These are phyloP conservation scores for Cairina moschata DNA, from an alignment of 2,113 vertebrate genomes.

Conservation along the genomic window DNA sequence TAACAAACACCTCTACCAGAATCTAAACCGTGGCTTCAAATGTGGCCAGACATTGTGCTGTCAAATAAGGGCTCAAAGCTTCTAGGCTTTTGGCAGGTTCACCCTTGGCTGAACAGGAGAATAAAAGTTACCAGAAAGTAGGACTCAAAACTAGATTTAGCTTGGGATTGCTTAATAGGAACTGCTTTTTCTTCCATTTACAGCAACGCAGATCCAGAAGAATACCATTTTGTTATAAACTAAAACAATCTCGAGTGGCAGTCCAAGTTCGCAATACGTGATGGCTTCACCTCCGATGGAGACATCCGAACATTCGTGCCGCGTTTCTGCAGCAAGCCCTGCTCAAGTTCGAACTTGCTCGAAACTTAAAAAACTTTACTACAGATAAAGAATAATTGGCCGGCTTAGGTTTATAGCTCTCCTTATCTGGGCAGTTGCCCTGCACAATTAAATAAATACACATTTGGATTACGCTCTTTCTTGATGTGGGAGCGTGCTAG, in stretches of 20 bases:
- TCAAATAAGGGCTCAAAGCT: neutral
- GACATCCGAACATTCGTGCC: neutral
- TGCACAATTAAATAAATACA: slow-evolving; percentile 67
- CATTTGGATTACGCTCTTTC: slow-evolving; percentile 27
- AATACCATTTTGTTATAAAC: neutral
- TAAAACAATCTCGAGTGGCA: neutral
- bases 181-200: neutral
- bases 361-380: slow-evolving; percentile 32
- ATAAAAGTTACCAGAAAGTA: neutral
- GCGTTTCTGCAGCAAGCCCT: neutral
- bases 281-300: neutral
- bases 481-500: slow-evolving; percentile 54
- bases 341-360: slow-evolving; percentile 54
- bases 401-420: slow-evolving; percentile 64
- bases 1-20: neutral
- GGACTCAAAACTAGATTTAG: neutral
- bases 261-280: neutral
- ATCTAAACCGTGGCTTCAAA: neutral
- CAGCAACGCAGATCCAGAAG: neutral
- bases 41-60: neutral
- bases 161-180: neutral
- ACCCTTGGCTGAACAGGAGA: neutral
- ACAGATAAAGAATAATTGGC: slow-evolving; percentile 57
- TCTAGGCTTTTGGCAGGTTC: neutral
- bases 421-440: slow-evolving; percentile 67